Conservation (phyloP, 1,140 invertebrate genomes). For the Drosophila sulfurigaster region DNA sequence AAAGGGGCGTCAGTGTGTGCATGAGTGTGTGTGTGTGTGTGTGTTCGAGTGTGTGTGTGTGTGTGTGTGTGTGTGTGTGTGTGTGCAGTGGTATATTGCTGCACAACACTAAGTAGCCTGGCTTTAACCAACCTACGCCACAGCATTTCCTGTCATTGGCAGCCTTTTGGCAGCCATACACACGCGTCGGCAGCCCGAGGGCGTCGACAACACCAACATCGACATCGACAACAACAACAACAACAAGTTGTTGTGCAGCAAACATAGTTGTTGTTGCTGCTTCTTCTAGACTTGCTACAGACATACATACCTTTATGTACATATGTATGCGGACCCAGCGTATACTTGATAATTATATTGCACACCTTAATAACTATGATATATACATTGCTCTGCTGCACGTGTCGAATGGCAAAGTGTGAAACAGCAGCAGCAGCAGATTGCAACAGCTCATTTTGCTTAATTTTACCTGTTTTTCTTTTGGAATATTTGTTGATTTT, state of each 20-base stretch:
- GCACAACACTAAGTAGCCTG: constrained; percentile 59
- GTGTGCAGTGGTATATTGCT: constrained; percentile 17
- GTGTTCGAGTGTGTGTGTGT: constrained; percentile 23
- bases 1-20: constrained; percentile 33
- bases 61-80: constrained; percentile 17
- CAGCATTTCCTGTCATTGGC: constrained; percentile 62
- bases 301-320: background rate
- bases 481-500: constrained; percentile 39
- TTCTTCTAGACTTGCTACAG: background rate
- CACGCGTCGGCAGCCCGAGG: constrained; percentile 27
- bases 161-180: constrained; percentile 46
- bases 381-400: constrained; percentile 8
- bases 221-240: constrained; percentile 14
- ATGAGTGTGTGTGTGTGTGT: constrained; percentile 13
- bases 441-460: constrained; percentile 23
- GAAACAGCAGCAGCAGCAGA: constrained; percentile 11
- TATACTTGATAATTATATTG: constrained; percentile 45
- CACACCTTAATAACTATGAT: constrained; percentile 28
- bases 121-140: constrained; percentile 39
- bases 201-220: constrained; percentile 18
- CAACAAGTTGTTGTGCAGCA: constrained; percentile 30
- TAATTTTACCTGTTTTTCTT: constrained; percentile 30
- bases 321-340: constrained; percentile 2
- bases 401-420: constrained; percentile 28
- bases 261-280: constrained; percentile 18